Percentiles rank a stretch among this genome's conserved stretches.
These are phyloP conservation scores for Drosophila varians DNA, from an alignment of 1,140 invertebrate genomes.

Conservation along the genomic window DNA sequence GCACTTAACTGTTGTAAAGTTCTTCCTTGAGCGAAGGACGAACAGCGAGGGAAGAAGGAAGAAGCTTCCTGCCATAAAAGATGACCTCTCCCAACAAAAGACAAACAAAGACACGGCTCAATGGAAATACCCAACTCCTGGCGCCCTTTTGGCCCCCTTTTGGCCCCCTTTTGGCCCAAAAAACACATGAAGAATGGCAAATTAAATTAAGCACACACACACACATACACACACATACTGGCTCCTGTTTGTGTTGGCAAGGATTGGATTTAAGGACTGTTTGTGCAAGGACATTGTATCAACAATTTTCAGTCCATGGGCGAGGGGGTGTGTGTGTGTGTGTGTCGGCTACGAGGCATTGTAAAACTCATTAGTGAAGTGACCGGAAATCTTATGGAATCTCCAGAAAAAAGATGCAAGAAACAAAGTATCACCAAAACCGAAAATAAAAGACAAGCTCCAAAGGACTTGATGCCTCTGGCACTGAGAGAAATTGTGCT, in stretches of 20 bases:
- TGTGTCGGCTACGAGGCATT: conserved; percentile 57
- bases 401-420: conserved; percentile 45
- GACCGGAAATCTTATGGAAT: conserved; percentile 77
- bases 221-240: conserved; percentile 3
- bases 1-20: conserved; percentile 57
- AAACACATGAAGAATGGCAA: conserved; percentile 60
- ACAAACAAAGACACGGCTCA: conserved; percentile 60
- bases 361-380: conserved; percentile 81
- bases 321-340: conserved; percentile 24
- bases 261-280: conserved; percentile 51
- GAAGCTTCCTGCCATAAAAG: conserved; percentile 26
- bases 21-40: conserved; percentile 11
- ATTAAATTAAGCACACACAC: conserved; percentile 71
- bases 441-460: conserved; percentile 14
- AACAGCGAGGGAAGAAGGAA: not conserved
- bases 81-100: conserved; percentile 37
- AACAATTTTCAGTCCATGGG: conserved; percentile 42
- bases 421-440: conserved; percentile 12
- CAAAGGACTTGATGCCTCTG: conserved; percentile 50
- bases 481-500: not conserved
- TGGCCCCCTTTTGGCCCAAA: not conserved
- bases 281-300: conserved; percentile 55
- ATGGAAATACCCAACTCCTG: conserved; percentile 52
- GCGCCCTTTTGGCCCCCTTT: not conserved
- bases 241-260: conserved; percentile 27